These are phyloP conservation scores for Lottia gigantea DNA, from an alignment of 2,888 invertebrate species.

Conservation along the genomic window DNA sequence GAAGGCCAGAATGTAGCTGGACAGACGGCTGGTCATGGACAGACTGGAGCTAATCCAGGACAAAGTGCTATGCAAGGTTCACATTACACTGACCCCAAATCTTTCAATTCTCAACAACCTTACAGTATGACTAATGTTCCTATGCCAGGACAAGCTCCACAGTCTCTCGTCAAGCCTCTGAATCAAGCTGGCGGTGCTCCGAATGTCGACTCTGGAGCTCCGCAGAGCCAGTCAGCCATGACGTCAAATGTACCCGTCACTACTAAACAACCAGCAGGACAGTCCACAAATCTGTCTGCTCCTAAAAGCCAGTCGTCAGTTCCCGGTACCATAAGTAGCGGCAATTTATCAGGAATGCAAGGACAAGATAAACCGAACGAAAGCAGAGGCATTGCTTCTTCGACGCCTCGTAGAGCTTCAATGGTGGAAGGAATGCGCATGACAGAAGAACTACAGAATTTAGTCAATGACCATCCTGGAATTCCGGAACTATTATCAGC, in stretches of 20 bases:
- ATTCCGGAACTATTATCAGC: conserved; percentile 30
- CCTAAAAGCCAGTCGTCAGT: not conserved
- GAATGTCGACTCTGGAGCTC: not conserved
- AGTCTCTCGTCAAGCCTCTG: not conserved
- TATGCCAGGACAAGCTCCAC: not conserved
- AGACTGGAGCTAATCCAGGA: not conserved
- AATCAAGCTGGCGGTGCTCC: not conserved
- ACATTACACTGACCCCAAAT: not conserved
- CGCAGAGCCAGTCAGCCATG: not conserved
- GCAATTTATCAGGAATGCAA: not conserved
- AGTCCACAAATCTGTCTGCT: not conserved
- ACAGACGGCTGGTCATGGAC: not conserved
- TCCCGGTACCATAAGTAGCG: not conserved
- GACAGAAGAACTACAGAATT: conserved; percentile 2
- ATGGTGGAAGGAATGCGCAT: not conserved
- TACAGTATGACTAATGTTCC: conserved; percentile 1
- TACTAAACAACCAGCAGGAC: not conserved
- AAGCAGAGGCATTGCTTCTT: not conserved
- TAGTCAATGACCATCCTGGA: conserved; percentile 11
- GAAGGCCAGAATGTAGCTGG: not conserved
- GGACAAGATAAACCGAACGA: not conserved
- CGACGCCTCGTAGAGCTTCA: not conserved
- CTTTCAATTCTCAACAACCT: conserved; percentile 1
- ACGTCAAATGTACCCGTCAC: not conserved
- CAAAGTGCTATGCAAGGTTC: not conserved